Evolutionary conservation across 2,113 vertebrate species (phyloP).

Genomic region (Mirza zaza): DNA sequence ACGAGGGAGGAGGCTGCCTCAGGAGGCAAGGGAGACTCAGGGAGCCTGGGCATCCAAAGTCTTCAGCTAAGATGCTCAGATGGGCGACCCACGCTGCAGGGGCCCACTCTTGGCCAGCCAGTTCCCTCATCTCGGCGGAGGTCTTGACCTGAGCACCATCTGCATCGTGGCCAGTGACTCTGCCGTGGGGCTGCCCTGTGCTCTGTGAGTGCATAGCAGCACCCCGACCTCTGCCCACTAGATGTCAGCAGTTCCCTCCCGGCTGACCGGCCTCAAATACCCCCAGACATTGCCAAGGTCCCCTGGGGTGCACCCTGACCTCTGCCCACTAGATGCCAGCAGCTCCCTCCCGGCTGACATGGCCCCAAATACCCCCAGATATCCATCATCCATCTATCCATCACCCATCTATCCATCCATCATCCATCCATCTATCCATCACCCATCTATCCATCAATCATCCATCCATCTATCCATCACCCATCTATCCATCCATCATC

Average conservation of each 20-base stretch:
- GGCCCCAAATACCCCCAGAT: too few relatives aligned
- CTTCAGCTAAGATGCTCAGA: neutral
- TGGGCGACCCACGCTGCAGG: neutral
- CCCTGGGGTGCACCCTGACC: too few relatives aligned
- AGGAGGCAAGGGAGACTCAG: neutral
- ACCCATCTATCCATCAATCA: neutral
- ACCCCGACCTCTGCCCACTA: neutral
- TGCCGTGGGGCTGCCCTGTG: neutral
- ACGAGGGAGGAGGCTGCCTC: neutral
- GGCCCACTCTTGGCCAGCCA: neutral
- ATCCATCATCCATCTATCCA: too few relatives aligned
- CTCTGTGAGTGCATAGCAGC: accelerated
- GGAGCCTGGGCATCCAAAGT: too few relatives aligned
- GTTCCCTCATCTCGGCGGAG: too few relatives aligned
- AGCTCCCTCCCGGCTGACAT: too few relatives aligned
- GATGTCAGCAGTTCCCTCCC: too few relatives aligned
- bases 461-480: neutral
- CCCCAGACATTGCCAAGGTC: neutral
- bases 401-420: too few relatives aligned
- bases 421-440: neutral
- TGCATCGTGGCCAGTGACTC: neutral
- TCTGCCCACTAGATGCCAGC: too few relatives aligned
- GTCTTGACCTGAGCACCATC: accelerated
- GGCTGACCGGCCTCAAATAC: neutral
- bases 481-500: neutral